Evolutionary conservation across 2,888 invertebrate species (phyloP), one percentile per base, ranked within the genome.

Genomic region (Thera obeliscata): DNA sequence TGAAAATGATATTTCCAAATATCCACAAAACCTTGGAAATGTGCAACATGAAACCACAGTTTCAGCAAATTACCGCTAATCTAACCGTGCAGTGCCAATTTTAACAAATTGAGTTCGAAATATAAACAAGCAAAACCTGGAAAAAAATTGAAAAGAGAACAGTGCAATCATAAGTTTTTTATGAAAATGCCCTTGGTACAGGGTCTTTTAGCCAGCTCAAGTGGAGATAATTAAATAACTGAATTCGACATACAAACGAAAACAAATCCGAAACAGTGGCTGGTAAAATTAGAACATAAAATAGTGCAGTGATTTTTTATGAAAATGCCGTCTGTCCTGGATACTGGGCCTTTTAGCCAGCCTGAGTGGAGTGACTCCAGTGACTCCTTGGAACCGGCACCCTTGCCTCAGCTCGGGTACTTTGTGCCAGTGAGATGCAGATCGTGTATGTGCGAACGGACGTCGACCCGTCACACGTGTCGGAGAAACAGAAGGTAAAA

Each of bases 351-450:
- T 49, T 92, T 91, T 83, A 93, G 91, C 83, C 91, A 89, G 80
- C 87, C 93, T 5, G 93, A 93, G 77, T 92, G 93, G 91, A 93
- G 92, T 71, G 91, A 93, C 72, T 93, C 92, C 58, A 91, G 90
- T 62, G 93, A 91, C 55, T 91, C 91, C 2, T 77, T 83, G 50
- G 89, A 88, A 59, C 90, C 91, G 4, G 83, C 87, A 1, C 91
- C 92, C 2, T 66, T 93, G 61, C 94, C 95, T 7, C 95, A 95
- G 78, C 84, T 95, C 75, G 95, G 95, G 0, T 95, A 95, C 80
- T 95, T 95, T 80, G 94, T 95, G 74, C 95, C 95, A 6, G 92
- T 94, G 71, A 87, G 92, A 67, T 95, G 92, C 79, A 84, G 87
- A 48, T 69, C 69, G 7, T 69, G 66, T 49, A 22, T 48, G 52